Evolutionary conservation across 2,113 vertebrate species (phyloP).

Genomic region (Oreochromis niloticus): DNA sequence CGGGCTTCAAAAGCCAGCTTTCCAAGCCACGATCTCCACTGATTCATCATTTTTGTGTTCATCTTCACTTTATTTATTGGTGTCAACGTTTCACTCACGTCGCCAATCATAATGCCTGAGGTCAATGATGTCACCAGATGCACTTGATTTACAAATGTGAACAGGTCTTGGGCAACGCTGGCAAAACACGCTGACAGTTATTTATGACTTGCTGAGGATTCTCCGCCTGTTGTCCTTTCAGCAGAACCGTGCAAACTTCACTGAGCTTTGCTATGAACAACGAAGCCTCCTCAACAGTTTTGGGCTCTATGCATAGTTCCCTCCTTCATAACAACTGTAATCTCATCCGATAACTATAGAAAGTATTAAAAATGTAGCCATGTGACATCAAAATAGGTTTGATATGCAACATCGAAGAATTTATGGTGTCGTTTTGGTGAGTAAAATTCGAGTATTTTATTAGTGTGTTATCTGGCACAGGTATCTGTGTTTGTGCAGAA

Average conservation of each 20-base stretch:
- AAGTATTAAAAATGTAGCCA: neutral
- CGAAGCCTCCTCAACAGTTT: neutral
- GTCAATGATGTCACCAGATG: slow-evolving; percentile 25
- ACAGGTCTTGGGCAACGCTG: slow-evolving; percentile 1
- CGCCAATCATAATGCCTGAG: slow-evolving; percentile 25
- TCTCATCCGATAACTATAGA: neutral
- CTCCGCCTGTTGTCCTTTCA: neutral
- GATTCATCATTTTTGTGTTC: slow-evolving; percentile 20
- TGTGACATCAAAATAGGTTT: neutral
- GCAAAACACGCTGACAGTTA: neutral
- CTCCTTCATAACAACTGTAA: neutral
- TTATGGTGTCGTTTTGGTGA: neutral
- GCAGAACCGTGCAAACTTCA: neutral
- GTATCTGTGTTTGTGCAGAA: neutral
- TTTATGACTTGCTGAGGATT: neutral
- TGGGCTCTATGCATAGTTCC: too few relatives aligned
- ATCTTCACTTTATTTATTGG: slow-evolving; percentile 23
- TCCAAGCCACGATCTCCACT: slow-evolving; percentile 1
- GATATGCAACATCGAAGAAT: neutral
- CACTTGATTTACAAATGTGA: slow-evolving; percentile 2
- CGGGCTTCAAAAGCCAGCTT: neutral
- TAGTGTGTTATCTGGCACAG: neutral
- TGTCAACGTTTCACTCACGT: neutral
- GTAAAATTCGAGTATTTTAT: neutral
- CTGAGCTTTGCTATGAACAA: neutral